Evolutionary conservation across 1,140 invertebrate genomes (phyloP), one percentile per base, ranked within the genome.

Genomic region (Drosophila arizonae): DNA sequence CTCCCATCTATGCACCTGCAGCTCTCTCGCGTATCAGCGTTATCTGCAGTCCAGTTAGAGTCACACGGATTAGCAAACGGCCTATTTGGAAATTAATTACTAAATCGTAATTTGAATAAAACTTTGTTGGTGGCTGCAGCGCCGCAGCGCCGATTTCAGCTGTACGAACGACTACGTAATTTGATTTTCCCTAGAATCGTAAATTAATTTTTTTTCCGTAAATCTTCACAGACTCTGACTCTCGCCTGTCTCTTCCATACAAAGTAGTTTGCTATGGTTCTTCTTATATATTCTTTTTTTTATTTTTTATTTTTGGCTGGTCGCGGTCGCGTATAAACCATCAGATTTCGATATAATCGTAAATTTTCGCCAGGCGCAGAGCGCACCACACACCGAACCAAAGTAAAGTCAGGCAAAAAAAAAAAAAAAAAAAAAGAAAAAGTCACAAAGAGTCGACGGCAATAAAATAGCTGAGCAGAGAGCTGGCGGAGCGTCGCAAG

Each of bases 311-410:
- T 81, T 85, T 86, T 62, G 75, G 78, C 64, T 62, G 75, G 75
- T 60, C 76, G 62, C 76, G 45, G 80, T 76, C 86, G 84, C 84
- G 75, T 84, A 87, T 87, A 87, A 87, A 87, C 84, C 84, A 87
- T 87, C 84, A 88, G 84, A 88, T 87, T 87, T 87, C 84, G 84
- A 87, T 87, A 87, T 87, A 87, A 87, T 87, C 84, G 84, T 87
- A 87, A 87, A 87, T 87, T 87, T 87, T 87, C 79, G 84, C 84
- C 79, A 72, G 75, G 71, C 58, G 76, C 72, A 72, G 62, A 68
- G 76, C 21, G 43, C 74, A 77, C 43, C 69, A 58, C 54, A 65
- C 68, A 79, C 51, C 60, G 69, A 76, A 68, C 30, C 69, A 54
- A 50, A 66, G 52, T 55, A 17, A 62, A 68, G 43, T 46, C 43